phyloP scores from a whole-genome alignment of 2,888 invertebrate genomes.

The Thalpophila matura region DNA sequence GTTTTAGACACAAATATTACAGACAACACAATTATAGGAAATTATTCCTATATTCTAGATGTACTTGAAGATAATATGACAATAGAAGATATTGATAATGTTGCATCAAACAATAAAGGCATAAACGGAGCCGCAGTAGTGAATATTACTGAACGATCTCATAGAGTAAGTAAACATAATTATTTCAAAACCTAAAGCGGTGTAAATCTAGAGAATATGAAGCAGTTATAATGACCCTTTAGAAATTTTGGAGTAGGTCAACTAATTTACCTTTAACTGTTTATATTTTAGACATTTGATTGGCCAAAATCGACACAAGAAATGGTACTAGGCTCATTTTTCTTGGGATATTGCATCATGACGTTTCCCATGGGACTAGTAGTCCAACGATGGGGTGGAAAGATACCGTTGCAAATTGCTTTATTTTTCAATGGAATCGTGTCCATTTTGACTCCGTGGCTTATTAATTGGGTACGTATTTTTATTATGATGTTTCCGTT shows the following conservation, averaged over 20 bases:
- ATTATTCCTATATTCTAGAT: conserved; percentile 9
- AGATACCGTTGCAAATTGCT: conserved; percentile 86
- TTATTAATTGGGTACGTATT: conserved; percentile 71
- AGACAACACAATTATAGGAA: not conserved
- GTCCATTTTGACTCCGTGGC: conserved; percentile 74
- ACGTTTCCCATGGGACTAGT: conserved; percentile 90
- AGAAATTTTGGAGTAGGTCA: too few species aligned
- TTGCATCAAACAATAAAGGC: conserved; percentile 3
- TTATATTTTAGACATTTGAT: conserved; percentile 69
- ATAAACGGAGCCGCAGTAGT: not conserved
- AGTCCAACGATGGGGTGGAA: conserved; percentile 92
- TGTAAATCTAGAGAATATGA: too few species aligned
- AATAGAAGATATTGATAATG: not conserved
- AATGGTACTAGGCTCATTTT: conserved; percentile 85
- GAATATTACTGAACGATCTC: conserved; percentile 15
- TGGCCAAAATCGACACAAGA: conserved; percentile 81
- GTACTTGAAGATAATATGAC: not conserved
- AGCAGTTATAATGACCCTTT: too few species aligned
- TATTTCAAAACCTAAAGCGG: too few species aligned
- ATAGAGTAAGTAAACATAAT: conserved; percentile 24
- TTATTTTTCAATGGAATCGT: conserved; percentile 74
- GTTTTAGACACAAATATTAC: not conserved
- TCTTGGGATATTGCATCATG: conserved; percentile 87
- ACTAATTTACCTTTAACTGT: fast-evolving
- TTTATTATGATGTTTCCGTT: not conserved